phyloP scores from a whole-genome alignment of 2,888 invertebrate genomes.

The Boloria selene region DNA sequence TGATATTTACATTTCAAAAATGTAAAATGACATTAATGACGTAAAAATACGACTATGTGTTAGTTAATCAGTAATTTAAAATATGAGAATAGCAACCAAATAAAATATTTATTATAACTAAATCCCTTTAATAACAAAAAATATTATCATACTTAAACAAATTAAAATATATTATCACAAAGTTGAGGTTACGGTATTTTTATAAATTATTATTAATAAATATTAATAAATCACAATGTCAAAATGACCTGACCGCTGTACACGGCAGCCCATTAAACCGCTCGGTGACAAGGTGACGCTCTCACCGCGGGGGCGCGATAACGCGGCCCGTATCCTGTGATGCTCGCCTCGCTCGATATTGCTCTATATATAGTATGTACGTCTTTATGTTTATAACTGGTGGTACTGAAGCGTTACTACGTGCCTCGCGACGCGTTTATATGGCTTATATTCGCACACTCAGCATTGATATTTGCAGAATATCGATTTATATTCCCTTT shows the following conservation, averaged over 20 bases:
- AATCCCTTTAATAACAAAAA: too few species aligned
- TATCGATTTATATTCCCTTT: conserved; percentile 16
- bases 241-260: conserved; percentile 58
- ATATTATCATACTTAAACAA: too few species aligned
- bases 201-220: background rate
- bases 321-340: conserved; percentile 71
- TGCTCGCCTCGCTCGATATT: conserved; percentile 64
- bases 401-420: conserved; percentile 59
- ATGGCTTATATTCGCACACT: conserved; percentile 7
- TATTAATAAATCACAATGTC: conserved; percentile 51
- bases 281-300: conserved; percentile 79
- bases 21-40: too few species aligned
- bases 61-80: too few species aligned
- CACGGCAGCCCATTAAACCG: conserved; percentile 75
- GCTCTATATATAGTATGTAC: conserved; percentile 37
- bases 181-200: too few species aligned
- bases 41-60: too few species aligned
- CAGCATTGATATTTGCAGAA: conserved; percentile 1
- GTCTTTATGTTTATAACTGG: conserved; percentile 44
- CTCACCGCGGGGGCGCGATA: conserved; percentile 70
- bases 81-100: too few species aligned
- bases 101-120: too few species aligned
- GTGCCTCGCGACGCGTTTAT: conserved; percentile 21
- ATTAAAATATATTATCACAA: too few species aligned
- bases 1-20: too few species aligned